phyloP scores from a whole-genome alignment of 2,797 vertebrate genomes.

The Pogonophryne albipinna region DNA sequence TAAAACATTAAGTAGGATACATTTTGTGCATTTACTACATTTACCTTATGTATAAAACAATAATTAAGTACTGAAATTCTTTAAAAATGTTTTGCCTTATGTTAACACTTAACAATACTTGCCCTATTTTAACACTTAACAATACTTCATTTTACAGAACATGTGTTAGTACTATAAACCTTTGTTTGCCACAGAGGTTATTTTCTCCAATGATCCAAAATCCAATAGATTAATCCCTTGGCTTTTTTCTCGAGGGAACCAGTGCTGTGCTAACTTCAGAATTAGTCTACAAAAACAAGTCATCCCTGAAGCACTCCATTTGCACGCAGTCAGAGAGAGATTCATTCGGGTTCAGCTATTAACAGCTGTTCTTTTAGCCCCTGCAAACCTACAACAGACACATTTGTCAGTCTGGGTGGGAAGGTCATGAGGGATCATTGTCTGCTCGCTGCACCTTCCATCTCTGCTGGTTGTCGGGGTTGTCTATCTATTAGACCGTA shows the following conservation, averaged over 20 bases:
- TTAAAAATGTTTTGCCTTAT: background rate
- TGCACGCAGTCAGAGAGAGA: conserved; percentile 6
- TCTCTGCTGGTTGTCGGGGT: conserved; percentile 27
- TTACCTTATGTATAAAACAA: background rate
- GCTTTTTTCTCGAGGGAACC: too few relatives aligned
- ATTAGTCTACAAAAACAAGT: too few relatives aligned
- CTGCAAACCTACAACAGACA: conserved; percentile 9
- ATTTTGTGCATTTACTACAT: background rate
- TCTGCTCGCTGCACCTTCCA: conserved; percentile 18
- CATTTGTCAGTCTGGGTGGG: conserved; percentile 16
- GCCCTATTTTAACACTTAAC: too few relatives aligned
- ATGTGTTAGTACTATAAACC: too few relatives aligned
- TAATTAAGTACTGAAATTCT: background rate
- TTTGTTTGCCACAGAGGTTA: too few relatives aligned
- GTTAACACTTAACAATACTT: background rate
- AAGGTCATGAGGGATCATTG: conserved; percentile 36
- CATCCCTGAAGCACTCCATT: background rate
- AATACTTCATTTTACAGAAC: too few relatives aligned
- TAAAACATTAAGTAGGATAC: background rate
- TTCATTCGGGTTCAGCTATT: background rate
- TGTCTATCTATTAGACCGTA: background rate
- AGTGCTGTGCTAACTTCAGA: too few relatives aligned
- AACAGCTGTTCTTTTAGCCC: background rate
- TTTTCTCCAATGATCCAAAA: too few relatives aligned
- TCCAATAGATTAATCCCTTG: too few relatives aligned